Evolutionary conservation across 2,888 invertebrate species (phyloP), one percentile per base, ranked within the genome.

Genomic region (Arge pagana): DNA sequence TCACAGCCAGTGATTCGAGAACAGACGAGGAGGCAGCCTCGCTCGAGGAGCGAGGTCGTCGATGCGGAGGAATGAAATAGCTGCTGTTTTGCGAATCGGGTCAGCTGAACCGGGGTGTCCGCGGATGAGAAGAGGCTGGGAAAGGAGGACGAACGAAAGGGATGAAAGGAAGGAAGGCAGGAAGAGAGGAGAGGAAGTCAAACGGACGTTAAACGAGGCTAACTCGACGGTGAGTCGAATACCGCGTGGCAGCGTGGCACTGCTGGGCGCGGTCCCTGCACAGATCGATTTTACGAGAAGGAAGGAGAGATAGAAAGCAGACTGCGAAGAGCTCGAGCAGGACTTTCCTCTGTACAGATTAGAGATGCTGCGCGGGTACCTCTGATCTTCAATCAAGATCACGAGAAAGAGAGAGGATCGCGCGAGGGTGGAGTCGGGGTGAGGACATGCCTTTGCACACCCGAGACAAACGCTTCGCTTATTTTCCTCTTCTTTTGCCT

Each of bases 241-340:
- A 54, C 58, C 48, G 57, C 53, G 41, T 48, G 41, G 50, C 53
- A 54, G 53, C 57, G 53, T n/a, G n/a, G 50, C 56, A 11, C 62
- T 56, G 64, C 66, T 70, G 72, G 73, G 73, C 71, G 73, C 71
- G 72, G 72, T 65, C 70, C 67, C 63, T 65, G 64, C 68, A 66
- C 60, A 70, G 70, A 73, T 72, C 72, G 72, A 73, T 73, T 73
- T 73, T 71, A 70, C 70, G 60, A 30, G 42, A 42, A 42, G 42
- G 10, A 70, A 72, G 72, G 65, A 63, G 62, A 59, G 65, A 66
- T 60, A 63, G 61, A 61, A 43, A 56, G 57, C 55, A 57, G 57
- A 55, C 42, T 28, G 56, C 53, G 56, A 51, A 54, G 52, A 50
- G 54, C 55, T 51, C 51, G 62, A 55, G 52, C 58, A 55, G 55